Conservation (phyloP, 2,888 invertebrate species). For the Limnephilus rhombicus region DNA sequence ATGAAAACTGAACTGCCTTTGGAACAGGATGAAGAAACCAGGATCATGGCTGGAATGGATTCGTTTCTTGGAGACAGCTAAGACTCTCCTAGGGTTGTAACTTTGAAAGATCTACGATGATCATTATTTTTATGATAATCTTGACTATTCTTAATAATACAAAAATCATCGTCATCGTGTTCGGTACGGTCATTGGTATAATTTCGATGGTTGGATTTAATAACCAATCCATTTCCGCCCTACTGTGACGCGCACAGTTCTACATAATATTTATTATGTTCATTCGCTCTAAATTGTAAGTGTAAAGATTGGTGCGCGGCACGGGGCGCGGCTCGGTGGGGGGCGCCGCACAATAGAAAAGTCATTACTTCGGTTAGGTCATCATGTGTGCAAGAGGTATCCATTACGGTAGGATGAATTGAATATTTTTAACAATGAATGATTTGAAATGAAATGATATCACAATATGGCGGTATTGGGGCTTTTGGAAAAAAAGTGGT, state of each 20-base stretch:
- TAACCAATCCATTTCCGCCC: not conserved
- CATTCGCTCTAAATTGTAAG: not conserved
- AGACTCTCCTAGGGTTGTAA: not conserved
- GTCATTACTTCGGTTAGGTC: conserved; percentile 48
- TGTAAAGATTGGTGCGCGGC: not conserved
- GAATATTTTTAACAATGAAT: conserved; percentile 37
- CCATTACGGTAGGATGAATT: conserved; percentile 31
- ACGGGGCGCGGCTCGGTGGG: conserved; percentile 15
- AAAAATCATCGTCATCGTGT: not conserved
- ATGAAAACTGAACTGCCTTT: too few relatives aligned
- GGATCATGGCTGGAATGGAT: not conserved
- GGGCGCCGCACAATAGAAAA: conserved; percentile 36
- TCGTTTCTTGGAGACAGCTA: not conserved
- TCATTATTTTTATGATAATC: not conserved
- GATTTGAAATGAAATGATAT: not conserved
- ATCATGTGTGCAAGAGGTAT: conserved; percentile 30
- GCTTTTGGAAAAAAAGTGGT: not conserved
- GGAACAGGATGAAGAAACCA: too few relatives aligned
- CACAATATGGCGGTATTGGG: not conserved
- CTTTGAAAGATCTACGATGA: not conserved
- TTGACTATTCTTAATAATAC: not conserved
- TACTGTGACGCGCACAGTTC: not conserved
- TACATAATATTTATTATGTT: not conserved
- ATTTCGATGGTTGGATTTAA: not conserved
- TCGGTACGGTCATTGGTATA: not conserved